Percentiles rank a stretch among this genome's conserved stretches.
These are phyloP conservation scores for Heteronetta atricapilla DNA, from an alignment of 2,113 vertebrate species.

Conservation along the genomic window DNA sequence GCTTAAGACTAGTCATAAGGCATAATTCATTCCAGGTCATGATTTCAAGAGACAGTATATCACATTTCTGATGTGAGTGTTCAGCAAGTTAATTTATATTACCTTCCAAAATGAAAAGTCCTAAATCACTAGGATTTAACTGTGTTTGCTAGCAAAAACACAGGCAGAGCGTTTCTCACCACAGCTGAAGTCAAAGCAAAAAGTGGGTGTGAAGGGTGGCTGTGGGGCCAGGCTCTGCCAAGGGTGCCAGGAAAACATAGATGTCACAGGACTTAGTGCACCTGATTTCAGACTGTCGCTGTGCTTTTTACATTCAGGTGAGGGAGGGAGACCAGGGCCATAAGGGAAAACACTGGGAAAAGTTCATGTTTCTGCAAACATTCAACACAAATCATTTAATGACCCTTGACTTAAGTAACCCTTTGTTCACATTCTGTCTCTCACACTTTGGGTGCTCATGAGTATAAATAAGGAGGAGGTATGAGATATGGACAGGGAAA, in stretches of 20 bases:
- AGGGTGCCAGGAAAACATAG: slow-evolving; percentile 88
- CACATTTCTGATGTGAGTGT: background rate
- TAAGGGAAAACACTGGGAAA: background rate
- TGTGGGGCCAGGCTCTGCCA: slow-evolving; percentile 71
- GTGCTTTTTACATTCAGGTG: slow-evolving; percentile 22
- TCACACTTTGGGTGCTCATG: background rate
- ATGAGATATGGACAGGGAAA: background rate
- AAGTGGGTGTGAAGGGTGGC: slow-evolving; percentile 75
- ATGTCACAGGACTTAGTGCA: slow-evolving; percentile 77
- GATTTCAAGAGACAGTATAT: slow-evolving; percentile 1
- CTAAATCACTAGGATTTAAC: slow-evolving; percentile 28
- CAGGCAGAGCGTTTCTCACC: slow-evolving; percentile 73
- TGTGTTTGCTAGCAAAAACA: slow-evolving; percentile 71
- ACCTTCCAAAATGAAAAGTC: slow-evolving; percentile 7
- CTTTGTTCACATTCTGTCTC: background rate
- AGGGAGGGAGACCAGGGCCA: background rate
- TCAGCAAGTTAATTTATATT: slow-evolving; percentile 46
- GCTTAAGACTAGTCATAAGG: background rate
- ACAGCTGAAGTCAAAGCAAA: slow-evolving; percentile 74
- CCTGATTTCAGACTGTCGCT: slow-evolving; percentile 73
- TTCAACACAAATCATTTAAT: background rate
- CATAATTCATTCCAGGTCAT: slow-evolving; percentile 2
- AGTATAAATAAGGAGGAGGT: background rate
- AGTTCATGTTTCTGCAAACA: background rate
- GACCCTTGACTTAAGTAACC: background rate